Evolutionary conservation across 2,888 invertebrate genomes (phyloP), one percentile per base, ranked within the genome.

Genomic region (Leistus spinibarbis): DNA sequence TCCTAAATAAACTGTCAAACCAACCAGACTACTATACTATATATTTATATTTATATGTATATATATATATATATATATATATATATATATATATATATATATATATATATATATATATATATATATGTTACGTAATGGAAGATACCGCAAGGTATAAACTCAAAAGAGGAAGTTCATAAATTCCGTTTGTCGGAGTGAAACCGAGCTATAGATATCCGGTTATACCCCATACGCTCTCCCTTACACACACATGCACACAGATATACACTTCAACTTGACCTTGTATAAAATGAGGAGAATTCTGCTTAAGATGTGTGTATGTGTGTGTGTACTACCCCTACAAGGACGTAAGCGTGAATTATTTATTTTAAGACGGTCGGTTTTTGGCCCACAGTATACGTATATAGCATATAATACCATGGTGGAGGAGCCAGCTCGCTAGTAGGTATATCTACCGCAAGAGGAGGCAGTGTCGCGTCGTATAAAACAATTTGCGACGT

Each of bases 401-500:
- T n/a, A 63, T 19, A 22, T 19, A 20, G 63, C 20, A n/a, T 20
- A 63, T n/a, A 63, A 10, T 10, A 22, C 10, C 16, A 19, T 19
- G 57, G n/a, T 7, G 57, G n/a, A 19, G 7, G 57, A 22, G 79
- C 81, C 78, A 80, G 77, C 77, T 69, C 76, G 73, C 77, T 40
- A 40, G 40, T 40, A 40, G 40, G 13, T 40, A 40, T 40, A 40
- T 40, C 40, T 40, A 40, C 40, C 40, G 40, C 79, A 79, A 65
- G 71, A 69, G 77, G 78, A 77, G 77, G 79, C 80, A 79, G 79
- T 81, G 82, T 82, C 82, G 81, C 82, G 81, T 82, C 83, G 83
- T 84, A 84, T 83, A 83, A 84, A 84, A 83, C 84, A 84, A 84
- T 83, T 84, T 84, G 84, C 82, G 81, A 81, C 81, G 81, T 82